Base-by-base conservation (phyloP, 1,140 invertebrate species). In the Callitettix versicolor region DNA sequence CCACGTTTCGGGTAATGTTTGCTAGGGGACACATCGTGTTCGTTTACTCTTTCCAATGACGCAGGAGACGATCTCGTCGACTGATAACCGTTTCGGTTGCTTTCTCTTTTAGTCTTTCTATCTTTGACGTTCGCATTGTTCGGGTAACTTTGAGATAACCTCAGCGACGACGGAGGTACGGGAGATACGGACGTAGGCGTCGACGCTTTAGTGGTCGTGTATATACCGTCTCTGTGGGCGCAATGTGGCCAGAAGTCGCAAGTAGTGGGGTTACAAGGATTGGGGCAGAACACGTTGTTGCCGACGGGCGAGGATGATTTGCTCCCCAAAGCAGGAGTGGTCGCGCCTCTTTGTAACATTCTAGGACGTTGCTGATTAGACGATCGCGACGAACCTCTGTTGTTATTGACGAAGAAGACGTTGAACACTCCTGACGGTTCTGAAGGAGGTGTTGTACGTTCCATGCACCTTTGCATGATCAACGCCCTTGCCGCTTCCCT, bases 191-290 rank as follows among this genome's bases (percentile, higher is more conserved):
- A 22, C 2, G 53, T 47, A 1, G 46, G 15, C 18, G 51, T 22
- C 20, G 33, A 58, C 36, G 58, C 46, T 53, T 34, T 58, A 44
- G 48, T 42, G 14, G 58, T 53, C 1, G 56, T 57, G 50, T 58
- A 62, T 4, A 60, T 57, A 22, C 57, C 70, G 34, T 76, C 73
- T 12, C 71, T 62, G 47, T 77, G 74, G 0, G 73, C 70, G 50
- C 76, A 78, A 53, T 78, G 75, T 0, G 77, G 75, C 76, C 76
- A 78, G 56, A 75, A 79, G 60, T 76, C 73, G 51, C 77, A 79
- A 0, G 71, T 76, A 44, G 71, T 73, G 14, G 72, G 73, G 55
- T 70, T 77, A 56, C 75, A 77, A 0, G 65, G 60, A 24, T 71
- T 62, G 36, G 55, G 54, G 41, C 52, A 52, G 14, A 44, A 54